Evolutionary conservation across 2,113 vertebrate species (phyloP), one percentile per base, ranked within the genome.

Genomic region (Toxotes jaculatrix): DNA sequence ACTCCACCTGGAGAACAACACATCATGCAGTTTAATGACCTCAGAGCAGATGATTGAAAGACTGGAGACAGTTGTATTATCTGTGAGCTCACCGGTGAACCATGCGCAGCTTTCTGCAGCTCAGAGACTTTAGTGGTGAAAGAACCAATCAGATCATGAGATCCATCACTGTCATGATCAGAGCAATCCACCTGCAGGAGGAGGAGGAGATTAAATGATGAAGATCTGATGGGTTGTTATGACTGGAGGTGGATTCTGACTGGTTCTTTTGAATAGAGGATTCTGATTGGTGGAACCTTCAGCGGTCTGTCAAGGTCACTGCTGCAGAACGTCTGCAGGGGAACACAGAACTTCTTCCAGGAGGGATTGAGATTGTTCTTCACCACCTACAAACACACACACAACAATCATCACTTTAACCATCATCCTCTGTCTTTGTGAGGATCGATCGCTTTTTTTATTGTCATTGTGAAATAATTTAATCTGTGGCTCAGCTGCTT

Each of bases 331-430:
- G 96, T 97, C 87, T 98, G 97, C 79, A 99, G 90, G 56, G 97
- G 93, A 80, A 98, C 94, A 2, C 88, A 91, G 87, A 98, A 97
- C 84, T 95, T 96, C 79, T 93, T 97, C 97, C 98, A 99, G 36
- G 80, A 93, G 1, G 97, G 96, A 91, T 94, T 98, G 89, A 98
- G 94, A 84, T 97, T 98, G 94, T 98, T 99, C 94, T 98, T 98
- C 89, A 99, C 95, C 74, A 99, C 97, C 97, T 99, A 42, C 21
- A 82, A 21, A 67, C 36, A 34, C 3, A 43, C 36, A 38, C 3
- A 43, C 7, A 62, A 0, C 19, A 56, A 19, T 63, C 14, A 64
- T 32, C 23, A 47, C 17, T 0, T 34, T 9, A 23, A 76, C 14
- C 43, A 60, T 62, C 45, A 51, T 45, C 7, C 16, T 70, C 4